phyloP scores from a whole-genome alignment of 2,888 invertebrate genomes.

The Phania funesta region DNA sequence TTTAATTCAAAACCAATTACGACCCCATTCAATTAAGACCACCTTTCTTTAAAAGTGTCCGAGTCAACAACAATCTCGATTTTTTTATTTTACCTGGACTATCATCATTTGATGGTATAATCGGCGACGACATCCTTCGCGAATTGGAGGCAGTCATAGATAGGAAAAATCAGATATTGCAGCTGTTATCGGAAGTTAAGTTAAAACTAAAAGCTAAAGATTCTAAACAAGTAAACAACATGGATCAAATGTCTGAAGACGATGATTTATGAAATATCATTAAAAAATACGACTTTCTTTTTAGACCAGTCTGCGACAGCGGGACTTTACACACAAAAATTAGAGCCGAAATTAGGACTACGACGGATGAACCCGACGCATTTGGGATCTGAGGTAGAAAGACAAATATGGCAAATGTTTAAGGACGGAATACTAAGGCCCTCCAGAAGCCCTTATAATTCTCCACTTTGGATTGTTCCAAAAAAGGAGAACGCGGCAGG shows the following conservation, averaged over 20 bases:
- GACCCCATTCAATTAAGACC: slow-evolving; percentile 1
- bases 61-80: slow-evolving; percentile 24
- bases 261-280: neutral
- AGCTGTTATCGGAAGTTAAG: neutral
- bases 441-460: slow-evolving; percentile 71
- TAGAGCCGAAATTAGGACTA: slow-evolving; percentile 74
- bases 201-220: neutral
- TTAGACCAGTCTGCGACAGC: slow-evolving; percentile 46
- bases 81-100: slow-evolving; percentile 56
- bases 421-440: slow-evolving; percentile 72
- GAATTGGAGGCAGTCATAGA: slow-evolving; percentile 62
- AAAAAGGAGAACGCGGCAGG: slow-evolving; percentile 67
- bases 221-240: neutral
- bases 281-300: neutral
- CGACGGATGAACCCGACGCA: slow-evolving; percentile 71
- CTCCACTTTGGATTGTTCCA: slow-evolving; percentile 69
- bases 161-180: neutral
- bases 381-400: slow-evolving; percentile 74
- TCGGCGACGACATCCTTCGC: slow-evolving; percentile 57
- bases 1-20: slow-evolving; percentile 6
- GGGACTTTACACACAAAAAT: slow-evolving; percentile 48
- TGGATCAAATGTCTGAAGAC: neutral
- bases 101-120: slow-evolving; percentile 46
- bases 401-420: slow-evolving; percentile 72
- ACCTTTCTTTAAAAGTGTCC: slow-evolving; percentile 15